Evolutionary conservation across 2,888 invertebrate species (phyloP).

Genomic region (Eupithecia subfuscata): DNA sequence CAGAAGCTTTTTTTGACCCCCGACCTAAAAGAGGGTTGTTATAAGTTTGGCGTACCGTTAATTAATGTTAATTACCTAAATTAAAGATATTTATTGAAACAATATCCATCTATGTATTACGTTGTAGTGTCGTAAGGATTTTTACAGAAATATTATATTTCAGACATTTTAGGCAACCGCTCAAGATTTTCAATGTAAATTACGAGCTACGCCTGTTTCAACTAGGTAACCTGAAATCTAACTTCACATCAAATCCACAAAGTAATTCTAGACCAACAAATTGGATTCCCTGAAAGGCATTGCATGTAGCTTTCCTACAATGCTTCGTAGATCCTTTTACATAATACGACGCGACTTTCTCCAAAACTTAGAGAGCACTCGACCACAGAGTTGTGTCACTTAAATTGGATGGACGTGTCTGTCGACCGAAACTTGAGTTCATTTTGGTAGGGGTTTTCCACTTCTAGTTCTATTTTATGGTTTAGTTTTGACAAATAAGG

Average conservation of each 20-base stretch:
- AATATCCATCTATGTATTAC: too few relatives aligned
- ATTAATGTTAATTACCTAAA: too few relatives aligned
- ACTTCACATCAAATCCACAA: constrained; percentile 8
- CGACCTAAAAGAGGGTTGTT: not conserved
- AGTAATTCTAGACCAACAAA: constrained; percentile 19
- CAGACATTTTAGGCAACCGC: not conserved
- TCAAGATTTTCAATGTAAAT: not conserved
- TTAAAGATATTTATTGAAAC: too few relatives aligned
- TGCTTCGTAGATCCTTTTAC: not conserved
- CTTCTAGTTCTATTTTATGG: not conserved
- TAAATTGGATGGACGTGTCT: not conserved
- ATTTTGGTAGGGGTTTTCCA: not conserved
- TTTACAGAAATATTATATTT: not conserved
- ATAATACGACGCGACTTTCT: constrained; percentile 4
- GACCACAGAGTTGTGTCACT: not conserved
- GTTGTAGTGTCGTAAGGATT: too few relatives aligned
- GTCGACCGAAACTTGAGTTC: not conserved
- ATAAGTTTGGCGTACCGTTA: too few relatives aligned
- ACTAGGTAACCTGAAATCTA: constrained; percentile 4
- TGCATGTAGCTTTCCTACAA: constrained; percentile 27
- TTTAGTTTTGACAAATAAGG: not conserved
- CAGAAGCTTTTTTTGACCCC: not conserved
- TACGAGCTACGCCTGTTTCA: not conserved
- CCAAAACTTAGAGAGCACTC: not conserved
- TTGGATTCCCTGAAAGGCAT: constrained; percentile 38